Evolutionary conservation across 2,888 invertebrate genomes (phyloP).

Genomic region (Caenorhabditis macrosperma): DNA sequence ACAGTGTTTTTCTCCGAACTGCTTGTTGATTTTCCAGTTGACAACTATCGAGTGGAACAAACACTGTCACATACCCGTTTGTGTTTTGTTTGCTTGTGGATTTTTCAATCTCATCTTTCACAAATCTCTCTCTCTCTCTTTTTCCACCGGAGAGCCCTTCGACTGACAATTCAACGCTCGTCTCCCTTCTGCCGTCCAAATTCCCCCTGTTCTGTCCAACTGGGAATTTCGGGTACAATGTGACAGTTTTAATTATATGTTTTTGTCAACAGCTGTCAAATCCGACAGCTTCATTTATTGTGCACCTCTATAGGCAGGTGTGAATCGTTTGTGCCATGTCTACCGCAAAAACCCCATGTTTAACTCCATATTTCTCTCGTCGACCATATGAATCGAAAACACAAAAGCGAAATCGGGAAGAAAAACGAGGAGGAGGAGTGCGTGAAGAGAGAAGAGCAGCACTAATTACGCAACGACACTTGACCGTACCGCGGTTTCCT

Average conservation of each 20-base stretch:
- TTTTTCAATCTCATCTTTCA: slow-evolving; percentile 34
- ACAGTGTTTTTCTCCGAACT: not conserved
- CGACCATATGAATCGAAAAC: slow-evolving; percentile 8
- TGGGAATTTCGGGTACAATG: not conserved
- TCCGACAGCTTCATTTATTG: slow-evolving; percentile 51
- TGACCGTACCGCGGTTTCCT: slow-evolving; percentile 36
- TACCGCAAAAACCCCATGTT: slow-evolving; percentile 43
- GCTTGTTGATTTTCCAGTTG: not conserved
- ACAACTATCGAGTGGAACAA: slow-evolving; percentile 45
- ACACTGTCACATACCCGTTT: slow-evolving; percentile 53
- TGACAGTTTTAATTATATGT: slow-evolving; percentile 51
- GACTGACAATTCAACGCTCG: not conserved
- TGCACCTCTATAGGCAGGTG: slow-evolving; percentile 55
- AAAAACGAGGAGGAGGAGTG: not conserved
- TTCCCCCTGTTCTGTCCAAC: not conserved
- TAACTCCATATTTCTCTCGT: slow-evolving; percentile 12
- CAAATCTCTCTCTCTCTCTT: not conserved
- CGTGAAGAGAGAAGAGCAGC: slow-evolving; percentile 5
- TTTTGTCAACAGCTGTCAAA: slow-evolving; percentile 48
- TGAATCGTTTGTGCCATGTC: slow-evolving; percentile 48
- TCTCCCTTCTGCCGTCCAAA: not conserved
- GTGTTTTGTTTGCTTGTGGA: slow-evolving; percentile 33
- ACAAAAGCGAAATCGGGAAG: not conserved
- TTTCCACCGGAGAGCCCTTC: not conserved
- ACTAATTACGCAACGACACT: slow-evolving; percentile 53